These are phyloP conservation scores for Micrastur ruficollis DNA, from an alignment of 2,797 vertebrate genomes.

Conservation along the genomic window DNA sequence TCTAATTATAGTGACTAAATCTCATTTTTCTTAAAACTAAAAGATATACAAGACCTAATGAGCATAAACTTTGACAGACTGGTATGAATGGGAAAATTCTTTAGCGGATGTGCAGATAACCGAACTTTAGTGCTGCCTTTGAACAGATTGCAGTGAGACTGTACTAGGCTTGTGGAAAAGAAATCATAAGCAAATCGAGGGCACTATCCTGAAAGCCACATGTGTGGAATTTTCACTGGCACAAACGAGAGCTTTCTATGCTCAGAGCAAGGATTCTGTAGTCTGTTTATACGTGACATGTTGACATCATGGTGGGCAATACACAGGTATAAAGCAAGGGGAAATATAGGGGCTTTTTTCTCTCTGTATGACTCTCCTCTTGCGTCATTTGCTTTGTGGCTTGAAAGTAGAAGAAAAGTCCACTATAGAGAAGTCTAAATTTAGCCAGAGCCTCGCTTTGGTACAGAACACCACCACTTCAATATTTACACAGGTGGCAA, in stretches of 20 bases:
- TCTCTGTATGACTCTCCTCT: not conserved
- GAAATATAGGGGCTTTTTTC: not conserved
- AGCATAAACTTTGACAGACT: not conserved
- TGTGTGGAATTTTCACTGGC: not conserved
- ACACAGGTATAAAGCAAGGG: not conserved
- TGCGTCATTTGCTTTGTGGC: not conserved
- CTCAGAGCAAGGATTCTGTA: not conserved
- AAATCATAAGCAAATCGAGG: not conserved
- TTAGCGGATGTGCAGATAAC: not conserved
- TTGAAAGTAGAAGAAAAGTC: not conserved
- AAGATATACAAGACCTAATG: not conserved
- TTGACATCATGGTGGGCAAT: not conserved
- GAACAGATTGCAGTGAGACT: not conserved
- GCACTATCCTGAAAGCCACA: not conserved
- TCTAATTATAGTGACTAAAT: not conserved
- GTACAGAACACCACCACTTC: not conserved
- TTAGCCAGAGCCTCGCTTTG: not conserved
- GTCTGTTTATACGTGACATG: accelerated
- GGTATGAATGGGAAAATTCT: not conserved
- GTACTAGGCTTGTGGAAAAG: not conserved
- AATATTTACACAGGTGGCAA: not conserved
- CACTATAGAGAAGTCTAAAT: not conserved
- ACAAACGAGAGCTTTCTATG: not conserved
- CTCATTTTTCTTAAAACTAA: not conserved
- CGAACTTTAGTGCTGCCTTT: not conserved